Evolutionary conservation across 2,888 invertebrate species (phyloP), one percentile per base, ranked within the genome.

Genomic region (Melieria omissa): DNA sequence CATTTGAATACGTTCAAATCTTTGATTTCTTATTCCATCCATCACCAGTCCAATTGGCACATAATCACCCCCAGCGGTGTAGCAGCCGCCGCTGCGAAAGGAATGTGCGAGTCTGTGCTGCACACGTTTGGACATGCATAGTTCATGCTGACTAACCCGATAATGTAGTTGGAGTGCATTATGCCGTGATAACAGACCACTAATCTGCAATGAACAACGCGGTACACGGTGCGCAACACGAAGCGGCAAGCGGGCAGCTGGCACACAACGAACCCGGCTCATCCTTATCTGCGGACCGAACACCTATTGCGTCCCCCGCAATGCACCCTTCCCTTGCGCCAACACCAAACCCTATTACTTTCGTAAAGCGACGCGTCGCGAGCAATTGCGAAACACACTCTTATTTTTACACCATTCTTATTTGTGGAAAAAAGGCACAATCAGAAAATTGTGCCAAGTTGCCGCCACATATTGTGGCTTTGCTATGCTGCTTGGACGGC

Each of bases 221-320:
- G 58, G 55, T 73, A 73, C 74, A 66, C 65, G 61, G 65, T 12
- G 49, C 71, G 47, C 52, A 68, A 72, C 70, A 65, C 70, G n/a
- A 54, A 65, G 58, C 55, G 62, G 58, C 47, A 55, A 7, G 46
- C 42, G 73, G 70, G 72, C 77, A 75, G 79, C 71, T 77, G 77
- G 76, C 75, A 78, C 47, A 63, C 77, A 75, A 79, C 71, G 78
- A 77, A 76, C 75, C 78, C 47, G 61, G 69, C 75, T 69, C 67
- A 71, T 74, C 74, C 80, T 82, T 82, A 84, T 83, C 81, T 76
- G 76, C 71, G 75, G 68, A 57, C 75, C 64, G 75, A 78, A 76
- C 75, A 77, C 77, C 70, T 77, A 64, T 29, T 69, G 66, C 71
- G 70, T 29, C 65, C 66, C 70, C 58, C 73, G 65, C 66, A 73